phyloP scores from a whole-genome alignment of 1,140 invertebrate species.

The Amyelois transitella region DNA sequence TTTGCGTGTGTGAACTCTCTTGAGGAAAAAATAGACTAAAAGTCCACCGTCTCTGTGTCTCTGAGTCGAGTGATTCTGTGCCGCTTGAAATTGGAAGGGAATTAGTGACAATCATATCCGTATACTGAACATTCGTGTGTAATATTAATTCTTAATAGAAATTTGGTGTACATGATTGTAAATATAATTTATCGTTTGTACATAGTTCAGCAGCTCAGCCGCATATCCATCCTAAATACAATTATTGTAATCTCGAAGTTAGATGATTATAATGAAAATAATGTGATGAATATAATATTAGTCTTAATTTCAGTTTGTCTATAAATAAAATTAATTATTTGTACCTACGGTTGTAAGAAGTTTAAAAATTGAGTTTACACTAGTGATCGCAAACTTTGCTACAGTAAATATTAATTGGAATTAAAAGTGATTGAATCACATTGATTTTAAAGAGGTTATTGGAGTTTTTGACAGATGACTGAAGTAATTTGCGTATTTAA shows the following conservation, averaged over 20 bases:
- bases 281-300: constrained; percentile 18
- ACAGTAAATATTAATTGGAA: background rate
- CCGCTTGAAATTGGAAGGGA: constrained; percentile 14
- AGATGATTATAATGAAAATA: constrained; percentile 21
- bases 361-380: background rate
- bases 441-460: background rate
- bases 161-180: constrained; percentile 22
- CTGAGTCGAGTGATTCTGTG: constrained; percentile 2
- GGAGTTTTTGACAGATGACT: background rate
- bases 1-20: no score
- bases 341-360: background rate
- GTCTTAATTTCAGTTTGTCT: constrained; percentile 6
- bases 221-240: constrained; percentile 63
- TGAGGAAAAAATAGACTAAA: constrained; percentile 27
- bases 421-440: background rate
- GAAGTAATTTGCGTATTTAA: constrained; percentile 3
- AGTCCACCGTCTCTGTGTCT: background rate
- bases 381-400: background rate
- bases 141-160: constrained; percentile 3
- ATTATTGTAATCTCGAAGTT: constrained; percentile 29
- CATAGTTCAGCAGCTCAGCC: constrained; percentile 41
- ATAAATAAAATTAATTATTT: background rate
- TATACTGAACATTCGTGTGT: constrained; percentile 10
- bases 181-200: constrained; percentile 24
- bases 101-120: constrained; percentile 11